Percentiles rank a stretch among this genome's conserved stretches.
These are phyloP conservation scores for Ceyx melanurus DNA, from an alignment of 2,113 vertebrate species.

Conservation along the genomic window DNA sequence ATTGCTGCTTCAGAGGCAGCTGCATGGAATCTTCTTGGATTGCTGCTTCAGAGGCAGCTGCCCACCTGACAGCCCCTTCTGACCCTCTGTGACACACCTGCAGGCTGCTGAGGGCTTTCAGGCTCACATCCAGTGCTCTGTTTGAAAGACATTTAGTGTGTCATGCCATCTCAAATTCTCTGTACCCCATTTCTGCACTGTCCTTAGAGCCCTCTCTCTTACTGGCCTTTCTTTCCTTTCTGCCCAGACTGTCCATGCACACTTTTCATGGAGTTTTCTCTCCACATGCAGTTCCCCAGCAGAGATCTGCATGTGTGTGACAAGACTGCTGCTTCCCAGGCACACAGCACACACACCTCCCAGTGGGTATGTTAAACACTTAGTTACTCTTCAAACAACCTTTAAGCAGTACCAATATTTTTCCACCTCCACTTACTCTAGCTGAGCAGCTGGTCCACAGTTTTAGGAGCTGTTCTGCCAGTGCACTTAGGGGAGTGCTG, in stretches of 20 bases:
- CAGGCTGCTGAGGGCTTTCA: neutral
- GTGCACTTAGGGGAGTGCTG: neutral
- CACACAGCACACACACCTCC: neutral
- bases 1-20: neutral
- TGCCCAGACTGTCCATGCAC: neutral
- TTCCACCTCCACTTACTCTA: neutral
- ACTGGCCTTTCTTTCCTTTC: neutral
- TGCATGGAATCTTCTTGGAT: too few species aligned
- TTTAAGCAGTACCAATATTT: neutral
- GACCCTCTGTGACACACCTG: neutral
- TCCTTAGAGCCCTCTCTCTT: neutral
- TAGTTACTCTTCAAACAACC: slow-evolving; percentile 7
- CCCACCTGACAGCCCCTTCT: accelerated
- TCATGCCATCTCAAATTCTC: neutral
- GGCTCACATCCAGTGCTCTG: neutral
- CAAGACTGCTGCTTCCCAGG: neutral
- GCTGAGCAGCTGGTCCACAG: neutral
- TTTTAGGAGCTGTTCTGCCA: neutral
- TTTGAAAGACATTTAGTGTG: neutral
- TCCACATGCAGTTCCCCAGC: neutral
- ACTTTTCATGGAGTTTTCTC: neutral
- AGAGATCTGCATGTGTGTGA: neutral
- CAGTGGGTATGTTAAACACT: neutral
- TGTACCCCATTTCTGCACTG: neutral
- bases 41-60: neutral